Evolutionary conservation across 2,797 vertebrate species (phyloP).

Genomic region (Melanotaenia nigrans): DNA sequence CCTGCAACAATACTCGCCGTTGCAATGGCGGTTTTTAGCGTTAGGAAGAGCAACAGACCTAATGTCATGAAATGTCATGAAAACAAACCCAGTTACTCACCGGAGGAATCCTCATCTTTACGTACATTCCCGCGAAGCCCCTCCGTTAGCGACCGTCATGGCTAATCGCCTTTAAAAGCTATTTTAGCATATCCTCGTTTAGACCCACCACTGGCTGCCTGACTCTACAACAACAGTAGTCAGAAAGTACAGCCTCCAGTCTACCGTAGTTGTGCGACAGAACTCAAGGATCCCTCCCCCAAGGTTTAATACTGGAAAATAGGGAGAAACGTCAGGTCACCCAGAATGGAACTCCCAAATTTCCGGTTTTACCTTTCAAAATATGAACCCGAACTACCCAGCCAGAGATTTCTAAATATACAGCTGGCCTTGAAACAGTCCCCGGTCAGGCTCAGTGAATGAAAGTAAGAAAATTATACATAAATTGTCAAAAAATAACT

Average conservation of each 20-base stretch:
- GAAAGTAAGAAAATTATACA: not conserved
- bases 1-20: conserved; percentile 9
- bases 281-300: conserved; percentile 70
- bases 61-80: conserved; percentile 39
- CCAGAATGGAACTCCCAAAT: accelerated
- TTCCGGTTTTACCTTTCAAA: conserved; percentile 47
- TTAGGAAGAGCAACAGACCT: conserved; percentile 38
- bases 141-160: conserved; percentile 61
- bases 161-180: conserved; percentile 58
- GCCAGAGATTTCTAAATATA: not conserved
- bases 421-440: too few species aligned
- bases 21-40: conserved; percentile 63
- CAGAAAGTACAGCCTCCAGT: conserved; percentile 64
- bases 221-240: conserved; percentile 49
- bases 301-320: conserved; percentile 61
- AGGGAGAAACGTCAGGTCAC: conserved; percentile 14
- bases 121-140: conserved; percentile 64
- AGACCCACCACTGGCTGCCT: conserved; percentile 41
- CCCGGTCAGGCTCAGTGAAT: not conserved
- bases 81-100: conserved; percentile 75
- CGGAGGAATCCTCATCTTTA: conserved; percentile 81
- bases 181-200: conserved; percentile 46
- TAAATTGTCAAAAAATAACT: not conserved
- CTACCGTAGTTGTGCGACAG: conserved; percentile 72
- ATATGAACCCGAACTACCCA: conserved; percentile 18